Evolutionary conservation across 2,113 vertebrate genomes (phyloP).

Genomic region (Phyllostomus discolor): DNA sequence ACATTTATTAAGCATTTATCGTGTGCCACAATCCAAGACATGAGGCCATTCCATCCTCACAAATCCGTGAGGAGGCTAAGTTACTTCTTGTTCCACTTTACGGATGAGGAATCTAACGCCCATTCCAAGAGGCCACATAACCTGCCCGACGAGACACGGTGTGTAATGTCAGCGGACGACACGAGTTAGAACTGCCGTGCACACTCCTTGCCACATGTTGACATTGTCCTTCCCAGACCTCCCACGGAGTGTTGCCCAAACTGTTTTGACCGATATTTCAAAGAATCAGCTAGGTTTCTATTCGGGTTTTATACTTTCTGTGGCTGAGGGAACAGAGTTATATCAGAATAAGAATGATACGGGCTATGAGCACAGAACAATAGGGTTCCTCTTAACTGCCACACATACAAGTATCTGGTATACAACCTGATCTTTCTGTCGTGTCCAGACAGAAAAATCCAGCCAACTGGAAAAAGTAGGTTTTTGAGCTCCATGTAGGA

Average conservation of each 20-base stretch:
- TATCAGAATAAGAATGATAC: constrained; percentile 39
- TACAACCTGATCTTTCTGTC: constrained; percentile 72
- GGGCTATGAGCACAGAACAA: constrained; percentile 73
- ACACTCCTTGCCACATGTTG: not conserved
- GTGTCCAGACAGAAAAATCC: constrained; percentile 68
- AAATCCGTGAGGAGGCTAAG: not conserved
- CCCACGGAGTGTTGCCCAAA: not conserved
- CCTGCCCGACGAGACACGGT: not conserved
- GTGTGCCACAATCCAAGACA: not conserved
- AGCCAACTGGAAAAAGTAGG: constrained; percentile 46
- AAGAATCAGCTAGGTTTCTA: not conserved
- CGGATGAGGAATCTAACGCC: not conserved
- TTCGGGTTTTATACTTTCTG: not conserved
- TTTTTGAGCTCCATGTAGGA: constrained; percentile 33
- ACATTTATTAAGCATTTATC: not conserved
- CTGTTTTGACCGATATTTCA: not conserved
- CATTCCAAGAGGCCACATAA: not conserved
- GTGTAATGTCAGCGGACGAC: not conserved
- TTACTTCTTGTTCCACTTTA: not conserved
- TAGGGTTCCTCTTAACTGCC: constrained; percentile 66
- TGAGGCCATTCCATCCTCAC: not conserved
- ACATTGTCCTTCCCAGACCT: not conserved
- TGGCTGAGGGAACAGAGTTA: not conserved
- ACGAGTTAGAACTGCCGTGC: not conserved
- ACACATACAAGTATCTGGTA: constrained; percentile 58